A percentile compares a stretch with the other conserved stretches of the same genome.
Conservation (phyloP, 2,113 vertebrate species). For the Trochalopteron elliotii region DNA sequence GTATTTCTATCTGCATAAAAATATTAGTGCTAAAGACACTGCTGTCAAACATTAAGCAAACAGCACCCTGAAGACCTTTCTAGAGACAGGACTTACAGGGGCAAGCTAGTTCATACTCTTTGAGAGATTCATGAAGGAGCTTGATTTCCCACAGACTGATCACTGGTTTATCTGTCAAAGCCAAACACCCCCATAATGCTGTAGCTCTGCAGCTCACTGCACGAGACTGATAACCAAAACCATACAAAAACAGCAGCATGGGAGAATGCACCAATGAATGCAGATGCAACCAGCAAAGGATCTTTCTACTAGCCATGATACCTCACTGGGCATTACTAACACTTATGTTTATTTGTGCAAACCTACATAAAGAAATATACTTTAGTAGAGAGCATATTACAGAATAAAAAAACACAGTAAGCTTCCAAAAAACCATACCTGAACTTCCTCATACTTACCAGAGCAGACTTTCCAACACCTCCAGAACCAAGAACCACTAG, state of each 20-base stretch:
- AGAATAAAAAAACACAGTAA: neutral
- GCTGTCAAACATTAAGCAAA: neutral
- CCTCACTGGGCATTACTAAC: neutral
- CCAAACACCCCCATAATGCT: neutral
- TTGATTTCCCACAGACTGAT: neutral
- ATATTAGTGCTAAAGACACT: neutral
- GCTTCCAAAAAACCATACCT: neutral
- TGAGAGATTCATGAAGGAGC: neutral
- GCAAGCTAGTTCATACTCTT: neutral
- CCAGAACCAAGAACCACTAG: constrained; percentile 91
- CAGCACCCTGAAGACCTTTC: neutral
- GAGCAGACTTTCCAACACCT: constrained; percentile 90
- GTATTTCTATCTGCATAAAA: neutral
- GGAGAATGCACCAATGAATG: fast-evolving
- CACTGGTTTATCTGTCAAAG: neutral
- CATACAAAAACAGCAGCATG: neutral
- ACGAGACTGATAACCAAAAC: neutral
- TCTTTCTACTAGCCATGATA: neutral
- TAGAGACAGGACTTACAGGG: neutral
- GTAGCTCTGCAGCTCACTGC: neutral
- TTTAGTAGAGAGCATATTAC: neutral
- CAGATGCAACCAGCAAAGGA: neutral
- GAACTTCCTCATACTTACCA: constrained; percentile 78
- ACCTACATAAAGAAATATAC: neutral
- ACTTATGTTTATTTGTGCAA: neutral